A percentile compares a stretch with the other conserved stretches of the same genome.
phyloP scores from a whole-genome alignment of 2,888 invertebrate species.

The Choreutis nemorana region DNA sequence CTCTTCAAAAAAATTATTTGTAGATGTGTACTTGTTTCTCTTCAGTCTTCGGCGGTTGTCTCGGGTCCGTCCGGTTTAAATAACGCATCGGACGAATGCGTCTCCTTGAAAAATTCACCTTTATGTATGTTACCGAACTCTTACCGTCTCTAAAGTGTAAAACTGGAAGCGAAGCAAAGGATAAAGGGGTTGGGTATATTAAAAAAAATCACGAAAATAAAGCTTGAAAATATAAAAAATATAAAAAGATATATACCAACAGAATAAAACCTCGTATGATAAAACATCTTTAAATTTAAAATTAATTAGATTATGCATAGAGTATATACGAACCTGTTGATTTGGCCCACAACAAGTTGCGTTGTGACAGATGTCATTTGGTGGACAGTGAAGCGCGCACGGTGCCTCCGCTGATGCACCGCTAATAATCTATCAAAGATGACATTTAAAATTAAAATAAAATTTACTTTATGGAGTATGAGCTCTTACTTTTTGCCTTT shows the following conservation, averaged over 20 bases:
- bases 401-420: conserved; percentile 62
- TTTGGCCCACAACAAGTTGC: conserved; percentile 90
- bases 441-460: too few species aligned
- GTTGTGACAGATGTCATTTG: conserved; percentile 83
- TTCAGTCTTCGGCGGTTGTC: too few species aligned
- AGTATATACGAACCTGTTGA: conserved; percentile 72
- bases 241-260: neutral
- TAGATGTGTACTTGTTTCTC: neutral
- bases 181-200: conserved; percentile 21
- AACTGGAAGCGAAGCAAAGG: conserved; percentile 49
- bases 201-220: conserved; percentile 6
- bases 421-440: conserved; percentile 30
- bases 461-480: too few species aligned
- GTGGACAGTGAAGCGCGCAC: conserved; percentile 89
- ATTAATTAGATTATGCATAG: too few species aligned
- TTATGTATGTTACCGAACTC: conserved; percentile 54
- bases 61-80: too few species aligned
- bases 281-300: too few species aligned
- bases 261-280: too few species aligned
- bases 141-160: conserved; percentile 58
- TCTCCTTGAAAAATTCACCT: conserved; percentile 57
- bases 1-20: neutral
- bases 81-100: too few species aligned
- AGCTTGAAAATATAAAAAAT: neutral
- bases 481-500: too few species aligned